Conservation (phyloP, 2,113 vertebrate species). For the Regulus satrapa region DNA sequence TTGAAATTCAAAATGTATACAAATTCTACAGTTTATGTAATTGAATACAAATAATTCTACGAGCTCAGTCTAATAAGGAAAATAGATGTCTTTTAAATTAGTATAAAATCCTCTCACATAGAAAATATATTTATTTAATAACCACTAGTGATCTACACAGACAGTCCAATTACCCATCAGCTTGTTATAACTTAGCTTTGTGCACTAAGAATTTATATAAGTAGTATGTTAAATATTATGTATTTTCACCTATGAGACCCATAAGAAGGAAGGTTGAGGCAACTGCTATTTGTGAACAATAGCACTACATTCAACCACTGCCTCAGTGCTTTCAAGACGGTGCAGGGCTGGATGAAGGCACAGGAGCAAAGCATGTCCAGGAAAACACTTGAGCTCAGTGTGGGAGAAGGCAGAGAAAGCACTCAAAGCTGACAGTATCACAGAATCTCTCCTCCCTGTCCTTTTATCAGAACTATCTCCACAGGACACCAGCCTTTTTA, state of each 20-base stretch:
- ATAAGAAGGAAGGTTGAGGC: neutral
- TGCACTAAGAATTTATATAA: neutral
- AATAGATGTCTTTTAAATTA: neutral
- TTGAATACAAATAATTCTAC: neutral
- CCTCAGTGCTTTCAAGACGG: neutral
- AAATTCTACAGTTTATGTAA: neutral
- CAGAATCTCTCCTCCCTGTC: neutral
- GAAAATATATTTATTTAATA: neutral
- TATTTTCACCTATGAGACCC: neutral
- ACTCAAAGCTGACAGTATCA: neutral
- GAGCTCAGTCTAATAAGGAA: neutral
- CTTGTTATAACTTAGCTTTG: neutral
- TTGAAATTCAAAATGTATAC: neutral
- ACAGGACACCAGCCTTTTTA: neutral
- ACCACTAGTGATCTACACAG: neutral
- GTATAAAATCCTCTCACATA: neutral
- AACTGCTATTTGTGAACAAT: neutral
- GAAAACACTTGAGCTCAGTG: neutral
- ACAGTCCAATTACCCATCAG: neutral
- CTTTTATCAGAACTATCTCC: neutral
- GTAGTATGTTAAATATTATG: rapidly evolving
- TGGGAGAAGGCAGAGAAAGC: neutral
- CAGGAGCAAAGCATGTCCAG: neutral
- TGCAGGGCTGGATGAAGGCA: neutral
- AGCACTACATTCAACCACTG: neutral